A percentile compares a stretch with the other conserved stretches of the same genome.
Conservation (phyloP, 2,113 vertebrate species). For the Sander lucioperca region DNA sequence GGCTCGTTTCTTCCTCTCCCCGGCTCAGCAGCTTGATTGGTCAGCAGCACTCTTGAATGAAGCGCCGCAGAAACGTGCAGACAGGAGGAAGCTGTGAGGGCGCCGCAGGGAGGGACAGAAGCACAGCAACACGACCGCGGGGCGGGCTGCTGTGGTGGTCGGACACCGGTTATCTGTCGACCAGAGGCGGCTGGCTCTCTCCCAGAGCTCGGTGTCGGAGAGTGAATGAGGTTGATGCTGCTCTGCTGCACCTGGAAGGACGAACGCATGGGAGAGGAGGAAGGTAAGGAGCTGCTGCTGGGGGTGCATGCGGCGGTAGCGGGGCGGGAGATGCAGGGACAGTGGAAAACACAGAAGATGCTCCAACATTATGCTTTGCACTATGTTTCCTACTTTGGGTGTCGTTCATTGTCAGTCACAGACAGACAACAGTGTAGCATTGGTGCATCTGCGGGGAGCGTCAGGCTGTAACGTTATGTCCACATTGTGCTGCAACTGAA, state of each 20-base stretch:
- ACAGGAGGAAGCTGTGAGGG: conserved; percentile 57
- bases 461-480: conserved; percentile 17
- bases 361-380: not conserved
- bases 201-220: conserved; percentile 69
- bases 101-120: conserved; percentile 35
- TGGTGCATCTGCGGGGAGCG: conserved; percentile 11
- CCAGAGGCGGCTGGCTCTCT: conserved; percentile 68
- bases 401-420: not conserved
- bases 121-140: conserved; percentile 43
- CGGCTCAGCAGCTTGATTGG: conserved; percentile 65
- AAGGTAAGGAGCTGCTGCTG: conserved; percentile 83
- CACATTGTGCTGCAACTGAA: conserved; percentile 35
- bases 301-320: not conserved
- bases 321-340: conserved; percentile 41
- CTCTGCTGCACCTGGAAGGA: conserved; percentile 96
- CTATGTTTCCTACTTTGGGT: not conserved
- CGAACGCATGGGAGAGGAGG: conserved; percentile 97
- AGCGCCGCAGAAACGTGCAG: conserved; percentile 67
- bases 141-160: conserved; percentile 45
- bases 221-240: conserved; percentile 96
- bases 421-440: not conserved
- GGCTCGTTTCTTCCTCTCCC: conserved; percentile 20
- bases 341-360: conserved; percentile 10
- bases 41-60: conserved; percentile 65
- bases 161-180: conserved; percentile 58